phyloP scores from a whole-genome alignment of 2,113 vertebrate species.

The Oenanthe melanoleuca region DNA sequence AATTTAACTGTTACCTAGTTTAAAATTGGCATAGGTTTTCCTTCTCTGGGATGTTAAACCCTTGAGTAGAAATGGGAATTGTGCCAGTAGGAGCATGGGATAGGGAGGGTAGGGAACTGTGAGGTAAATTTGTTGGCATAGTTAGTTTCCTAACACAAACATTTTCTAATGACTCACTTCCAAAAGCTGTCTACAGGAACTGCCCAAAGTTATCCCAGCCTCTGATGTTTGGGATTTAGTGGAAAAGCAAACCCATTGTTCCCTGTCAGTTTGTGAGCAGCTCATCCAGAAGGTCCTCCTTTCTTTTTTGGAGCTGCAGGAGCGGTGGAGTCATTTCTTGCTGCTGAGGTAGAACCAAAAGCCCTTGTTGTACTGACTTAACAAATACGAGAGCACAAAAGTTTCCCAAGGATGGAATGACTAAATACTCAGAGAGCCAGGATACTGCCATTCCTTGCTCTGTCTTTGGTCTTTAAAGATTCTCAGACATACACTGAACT shows the following conservation, averaged over 20 bases:
- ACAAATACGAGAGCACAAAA: not conserved
- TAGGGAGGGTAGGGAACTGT: not conserved
- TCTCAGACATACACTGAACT: not conserved
- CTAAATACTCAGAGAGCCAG: not conserved
- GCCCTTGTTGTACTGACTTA: not conserved
- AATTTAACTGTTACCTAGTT: not conserved
- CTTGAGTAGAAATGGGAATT: not conserved
- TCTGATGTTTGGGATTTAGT: slow-evolving; percentile 16
- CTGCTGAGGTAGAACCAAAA: not conserved
- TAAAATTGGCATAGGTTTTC: not conserved
- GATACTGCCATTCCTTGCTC: not conserved
- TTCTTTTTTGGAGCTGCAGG: not conserved
- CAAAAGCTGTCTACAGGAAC: slow-evolving; percentile 52
- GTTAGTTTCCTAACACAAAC: slow-evolving; percentile 47
- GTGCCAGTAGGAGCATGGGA: not conserved
- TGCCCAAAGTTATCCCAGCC: slow-evolving; percentile 34
- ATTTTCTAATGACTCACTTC: slow-evolving; percentile 49
- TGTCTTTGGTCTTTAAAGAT: not conserved
- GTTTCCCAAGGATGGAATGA: not conserved
- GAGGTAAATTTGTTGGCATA: slow-evolving; percentile 24
- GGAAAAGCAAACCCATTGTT: slow-evolving; percentile 40
- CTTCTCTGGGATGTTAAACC: not conserved
- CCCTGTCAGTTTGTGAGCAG: not conserved
- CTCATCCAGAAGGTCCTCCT: not conserved
- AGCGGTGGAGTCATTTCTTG: not conserved